Evolutionary conservation across 2,797 vertebrate genomes (phyloP).

Genomic region (Epinephelus malabaricus): DNA sequence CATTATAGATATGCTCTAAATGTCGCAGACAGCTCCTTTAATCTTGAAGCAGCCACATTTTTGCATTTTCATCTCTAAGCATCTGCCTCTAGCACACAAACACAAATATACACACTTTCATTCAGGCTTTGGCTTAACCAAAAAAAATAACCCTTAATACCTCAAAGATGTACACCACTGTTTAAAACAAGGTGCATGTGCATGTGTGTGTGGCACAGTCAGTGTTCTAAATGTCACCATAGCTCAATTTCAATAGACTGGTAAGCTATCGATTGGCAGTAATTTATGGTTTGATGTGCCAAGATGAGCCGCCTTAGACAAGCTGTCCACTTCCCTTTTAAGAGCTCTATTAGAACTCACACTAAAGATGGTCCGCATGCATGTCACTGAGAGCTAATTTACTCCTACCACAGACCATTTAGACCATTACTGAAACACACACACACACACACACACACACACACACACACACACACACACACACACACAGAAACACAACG

Average conservation of each 20-base stretch:
- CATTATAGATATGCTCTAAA: too few relatives aligned
- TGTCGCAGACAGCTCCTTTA: too few relatives aligned
- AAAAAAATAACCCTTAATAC: neutral
- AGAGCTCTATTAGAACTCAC: conserved; percentile 85
- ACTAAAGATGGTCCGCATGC: conserved; percentile 71
- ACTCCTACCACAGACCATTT: conserved; percentile 83
- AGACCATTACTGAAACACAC: conserved; percentile 76
- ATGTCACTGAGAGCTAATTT: conserved; percentile 85
- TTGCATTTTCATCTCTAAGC: neutral
- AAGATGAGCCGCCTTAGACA: conserved; percentile 81
- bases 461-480: conserved; percentile 51
- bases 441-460: conserved; percentile 53
- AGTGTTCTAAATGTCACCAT: conserved; percentile 82
- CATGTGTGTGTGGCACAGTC: conserved; percentile 32
- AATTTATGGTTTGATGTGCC: conserved; percentile 86
- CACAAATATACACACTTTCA: neutral
- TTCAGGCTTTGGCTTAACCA: neutral
- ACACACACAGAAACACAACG: conserved; percentile 35
- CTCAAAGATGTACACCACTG: neutral
- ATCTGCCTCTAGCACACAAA: neutral
- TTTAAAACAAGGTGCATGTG: conserved; percentile 26
- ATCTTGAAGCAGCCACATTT: conserved; percentile 9
- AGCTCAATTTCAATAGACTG: conserved; percentile 88
- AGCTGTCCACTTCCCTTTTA: conserved; percentile 86
- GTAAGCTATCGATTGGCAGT: conserved; percentile 86